Conservation (phyloP, 2,797 vertebrate genomes). For the Thamnophis elegans region DNA sequence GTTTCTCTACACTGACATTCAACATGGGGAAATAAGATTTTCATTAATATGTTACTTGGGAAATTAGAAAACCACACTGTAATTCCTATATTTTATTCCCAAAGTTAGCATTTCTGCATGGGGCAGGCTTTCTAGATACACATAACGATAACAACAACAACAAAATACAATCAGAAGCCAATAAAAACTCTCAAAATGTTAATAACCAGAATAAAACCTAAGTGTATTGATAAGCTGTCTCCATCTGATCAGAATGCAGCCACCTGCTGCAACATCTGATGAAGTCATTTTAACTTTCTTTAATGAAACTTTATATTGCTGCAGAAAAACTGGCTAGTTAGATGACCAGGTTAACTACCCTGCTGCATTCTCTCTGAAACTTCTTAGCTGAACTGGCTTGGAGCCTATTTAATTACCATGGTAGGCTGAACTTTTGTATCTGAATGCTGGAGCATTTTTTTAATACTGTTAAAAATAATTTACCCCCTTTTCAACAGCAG, state of each 20-base stretch:
- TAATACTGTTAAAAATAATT: slow-evolving; percentile 20
- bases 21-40: background rate
- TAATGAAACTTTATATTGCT: background rate
- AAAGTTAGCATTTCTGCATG: background rate
- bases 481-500: slow-evolving; percentile 18
- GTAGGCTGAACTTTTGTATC: slow-evolving; percentile 12
- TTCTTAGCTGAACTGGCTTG: slow-evolving; percentile 7
- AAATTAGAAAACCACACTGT: background rate
- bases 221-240: background rate
- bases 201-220: background rate
- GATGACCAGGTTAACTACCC: background rate
- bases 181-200: background rate
- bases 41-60: background rate
- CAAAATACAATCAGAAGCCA: background rate
- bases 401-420: slow-evolving; percentile 19
- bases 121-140: background rate
- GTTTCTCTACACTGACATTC: background rate
- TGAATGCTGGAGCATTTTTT: background rate
- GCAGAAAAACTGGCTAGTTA: background rate
- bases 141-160: background rate
- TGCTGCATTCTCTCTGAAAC: background rate
- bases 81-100: background rate
- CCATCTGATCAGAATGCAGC: background rate
- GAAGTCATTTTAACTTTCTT: background rate
- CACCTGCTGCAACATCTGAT: background rate